phyloP scores from a whole-genome alignment of 2,797 vertebrate genomes.

The Myiotriccus ornatus region DNA sequence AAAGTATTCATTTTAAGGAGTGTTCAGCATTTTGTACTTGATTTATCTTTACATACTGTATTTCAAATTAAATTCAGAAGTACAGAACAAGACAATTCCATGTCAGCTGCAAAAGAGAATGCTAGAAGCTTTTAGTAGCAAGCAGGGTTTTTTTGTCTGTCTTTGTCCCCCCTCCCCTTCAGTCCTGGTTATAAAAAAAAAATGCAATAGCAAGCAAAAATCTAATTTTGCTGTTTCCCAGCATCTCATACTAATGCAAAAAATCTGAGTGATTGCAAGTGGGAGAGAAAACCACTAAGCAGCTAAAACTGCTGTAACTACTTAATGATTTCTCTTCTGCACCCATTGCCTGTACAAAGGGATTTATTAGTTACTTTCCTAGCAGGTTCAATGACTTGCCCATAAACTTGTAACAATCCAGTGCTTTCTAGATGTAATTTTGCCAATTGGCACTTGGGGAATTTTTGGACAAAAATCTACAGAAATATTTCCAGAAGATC shows the following conservation, averaged over 20 bases:
- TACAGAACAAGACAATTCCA: background rate
- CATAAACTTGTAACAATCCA: background rate
- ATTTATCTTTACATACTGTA: background rate
- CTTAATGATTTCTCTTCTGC: background rate
- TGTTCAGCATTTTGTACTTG: background rate
- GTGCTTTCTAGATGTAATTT: background rate
- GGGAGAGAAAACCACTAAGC: background rate
- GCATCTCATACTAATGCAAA: background rate
- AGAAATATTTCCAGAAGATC: background rate
- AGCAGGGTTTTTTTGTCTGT: background rate
- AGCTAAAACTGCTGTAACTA: background rate
- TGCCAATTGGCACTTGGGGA: rapidly evolving
- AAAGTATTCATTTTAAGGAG: background rate
- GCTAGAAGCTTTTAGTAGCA: background rate
- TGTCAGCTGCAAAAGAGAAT: background rate
- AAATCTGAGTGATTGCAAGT: background rate
- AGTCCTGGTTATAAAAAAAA: background rate
- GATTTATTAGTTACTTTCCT: background rate
- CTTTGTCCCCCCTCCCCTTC: no score
- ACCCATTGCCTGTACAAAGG: background rate
- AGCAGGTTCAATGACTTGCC: background rate
- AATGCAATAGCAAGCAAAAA: background rate
- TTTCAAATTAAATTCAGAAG: background rate
- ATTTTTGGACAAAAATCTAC: background rate
- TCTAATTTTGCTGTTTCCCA: background rate